Percentiles rank a stretch among this genome's conserved stretches.
These are phyloP conservation scores for Tipula confusa DNA, from an alignment of 2,888 invertebrate species.

Conservation along the genomic window DNA sequence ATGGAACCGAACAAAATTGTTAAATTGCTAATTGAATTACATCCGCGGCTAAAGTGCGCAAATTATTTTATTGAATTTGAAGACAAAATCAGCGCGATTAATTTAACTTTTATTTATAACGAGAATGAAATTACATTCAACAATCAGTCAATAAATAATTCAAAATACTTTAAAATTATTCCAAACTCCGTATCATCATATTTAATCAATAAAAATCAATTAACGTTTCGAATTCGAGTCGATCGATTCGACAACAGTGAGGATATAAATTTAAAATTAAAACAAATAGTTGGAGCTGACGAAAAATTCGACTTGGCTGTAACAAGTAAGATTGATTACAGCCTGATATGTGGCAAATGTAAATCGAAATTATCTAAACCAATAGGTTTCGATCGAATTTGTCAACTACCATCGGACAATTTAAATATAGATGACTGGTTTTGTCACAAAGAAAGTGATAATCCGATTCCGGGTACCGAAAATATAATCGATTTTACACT, in stretches of 20 bases:
- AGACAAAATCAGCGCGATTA: neutral
- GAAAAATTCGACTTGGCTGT: neutral
- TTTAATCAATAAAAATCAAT: neutral
- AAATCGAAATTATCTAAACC: constrained; percentile 29
- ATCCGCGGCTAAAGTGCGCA: constrained; percentile 32
- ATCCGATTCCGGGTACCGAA: constrained; percentile 5
- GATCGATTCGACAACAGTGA: too few relatives aligned
- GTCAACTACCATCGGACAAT: constrained; percentile 36
- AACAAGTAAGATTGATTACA: constrained; percentile 10
- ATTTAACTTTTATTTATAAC: neutral
- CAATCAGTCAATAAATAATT: neutral
- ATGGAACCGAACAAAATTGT: neutral
- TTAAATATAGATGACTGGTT: constrained; percentile 37
- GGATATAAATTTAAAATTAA: neutral
- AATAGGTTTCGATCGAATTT: constrained; percentile 34
- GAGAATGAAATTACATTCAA: neutral
- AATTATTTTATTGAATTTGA: constrained; percentile 33
- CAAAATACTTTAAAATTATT: neutral
- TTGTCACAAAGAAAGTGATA: constrained; percentile 36
- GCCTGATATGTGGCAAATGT: constrained; percentile 35
- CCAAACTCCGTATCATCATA: neutral
- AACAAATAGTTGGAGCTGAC: neutral
- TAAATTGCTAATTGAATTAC: constrained; percentile 31
- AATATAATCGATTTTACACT: neutral
- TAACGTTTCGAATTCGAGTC: neutral